These are phyloP conservation scores for Cheirogaleus medius DNA, from an alignment of 2,113 vertebrate species.

Conservation along the genomic window DNA sequence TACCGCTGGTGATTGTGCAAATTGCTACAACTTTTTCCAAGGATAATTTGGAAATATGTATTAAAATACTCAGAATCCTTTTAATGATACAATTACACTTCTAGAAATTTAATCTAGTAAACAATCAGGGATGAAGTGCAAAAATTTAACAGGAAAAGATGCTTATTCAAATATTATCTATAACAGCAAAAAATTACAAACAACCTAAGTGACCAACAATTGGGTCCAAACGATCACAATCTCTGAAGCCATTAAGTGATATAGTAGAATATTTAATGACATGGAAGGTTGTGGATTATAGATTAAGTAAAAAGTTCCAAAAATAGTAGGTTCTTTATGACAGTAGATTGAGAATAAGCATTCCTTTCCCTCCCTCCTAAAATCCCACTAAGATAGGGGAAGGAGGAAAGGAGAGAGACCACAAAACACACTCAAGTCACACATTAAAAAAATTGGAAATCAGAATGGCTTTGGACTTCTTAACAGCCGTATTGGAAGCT, in stretches of 20 bases:
- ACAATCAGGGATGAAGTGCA: background rate
- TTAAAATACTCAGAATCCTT: background rate
- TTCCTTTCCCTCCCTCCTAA: background rate
- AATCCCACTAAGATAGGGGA: background rate
- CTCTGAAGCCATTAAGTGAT: background rate
- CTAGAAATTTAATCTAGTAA: slow-evolving; percentile 23
- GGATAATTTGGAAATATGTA: background rate
- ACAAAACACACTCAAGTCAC: background rate
- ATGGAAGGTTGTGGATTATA: background rate
- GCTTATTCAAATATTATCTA: background rate
- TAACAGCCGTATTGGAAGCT: background rate
- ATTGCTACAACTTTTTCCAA: background rate
- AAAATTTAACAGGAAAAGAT: background rate
- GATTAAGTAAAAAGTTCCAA: background rate
- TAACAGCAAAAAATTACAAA: background rate
- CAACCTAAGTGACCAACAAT: background rate
- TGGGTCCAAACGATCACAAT: background rate
- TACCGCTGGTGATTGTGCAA: background rate
- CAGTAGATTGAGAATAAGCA: background rate
- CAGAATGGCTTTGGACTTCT: background rate
- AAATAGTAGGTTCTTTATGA: background rate
- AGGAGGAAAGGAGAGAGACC: accelerated
- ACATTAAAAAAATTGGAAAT: background rate
- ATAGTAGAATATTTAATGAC: background rate
- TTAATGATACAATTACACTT: background rate